Conservation (phyloP, 1,140 invertebrate genomes). For the Sesamia nonagrioides region DNA sequence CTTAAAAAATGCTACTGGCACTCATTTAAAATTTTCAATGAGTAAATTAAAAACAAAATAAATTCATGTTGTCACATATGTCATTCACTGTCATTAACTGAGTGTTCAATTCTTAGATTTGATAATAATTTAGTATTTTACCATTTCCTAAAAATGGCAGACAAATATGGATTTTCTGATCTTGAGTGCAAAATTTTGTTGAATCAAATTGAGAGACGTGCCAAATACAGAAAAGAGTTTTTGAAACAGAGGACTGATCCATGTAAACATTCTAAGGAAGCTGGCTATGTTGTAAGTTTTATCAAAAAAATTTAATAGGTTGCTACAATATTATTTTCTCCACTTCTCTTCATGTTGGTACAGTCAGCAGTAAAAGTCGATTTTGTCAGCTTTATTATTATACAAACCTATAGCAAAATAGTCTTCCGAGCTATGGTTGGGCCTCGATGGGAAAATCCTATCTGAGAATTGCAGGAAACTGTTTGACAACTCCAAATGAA, state of each 20-base stretch:
- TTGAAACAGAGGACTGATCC: conserved; percentile 90
- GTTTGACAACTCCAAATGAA: too few species aligned
- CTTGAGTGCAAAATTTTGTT: conserved; percentile 84
- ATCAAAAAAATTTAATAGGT: too few species aligned
- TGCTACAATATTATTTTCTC: too few species aligned
- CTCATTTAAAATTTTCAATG: neutral
- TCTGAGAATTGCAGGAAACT: too few species aligned
- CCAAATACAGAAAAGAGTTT: conserved; percentile 89
- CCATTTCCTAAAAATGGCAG: too few species aligned
- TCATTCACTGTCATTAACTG: conserved; percentile 2
- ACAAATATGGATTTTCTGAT: conserved; percentile 72
- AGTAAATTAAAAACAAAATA: neutral
- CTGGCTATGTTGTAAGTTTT: conserved; percentile 75
- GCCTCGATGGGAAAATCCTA: too few species aligned
- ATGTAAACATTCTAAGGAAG: conserved; percentile 72
- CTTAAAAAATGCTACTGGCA: neutral
- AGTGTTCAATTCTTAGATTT: neutral
- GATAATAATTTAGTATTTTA: conserved; percentile 38
- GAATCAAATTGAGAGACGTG: conserved; percentile 87
- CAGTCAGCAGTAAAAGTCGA: too few species aligned
- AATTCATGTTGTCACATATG: neutral
- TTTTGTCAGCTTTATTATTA: too few species aligned
- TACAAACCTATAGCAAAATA: too few species aligned
- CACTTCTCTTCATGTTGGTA: too few species aligned
- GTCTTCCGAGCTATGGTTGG: too few species aligned